Evolutionary conservation across 1,140 invertebrate genomes (phyloP).

Genomic region (Drosophila aff.): DNA sequence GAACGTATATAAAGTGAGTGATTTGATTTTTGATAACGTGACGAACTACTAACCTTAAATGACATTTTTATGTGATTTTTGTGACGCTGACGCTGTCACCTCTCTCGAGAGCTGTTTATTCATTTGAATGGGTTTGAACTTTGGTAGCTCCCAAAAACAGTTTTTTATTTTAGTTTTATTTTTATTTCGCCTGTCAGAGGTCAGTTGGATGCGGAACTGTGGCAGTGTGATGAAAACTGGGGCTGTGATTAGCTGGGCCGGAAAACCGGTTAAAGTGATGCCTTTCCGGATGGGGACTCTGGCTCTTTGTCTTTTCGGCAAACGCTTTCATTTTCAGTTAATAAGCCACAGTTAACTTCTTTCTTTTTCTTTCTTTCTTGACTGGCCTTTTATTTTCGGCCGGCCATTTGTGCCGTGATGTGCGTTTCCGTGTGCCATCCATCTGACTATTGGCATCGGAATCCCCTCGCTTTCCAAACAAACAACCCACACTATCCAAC

Average conservation of each 20-base stretch:
- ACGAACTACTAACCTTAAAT: conserved; percentile 19
- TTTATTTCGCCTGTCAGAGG: conserved; percentile 15
- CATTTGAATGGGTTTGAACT: neutral
- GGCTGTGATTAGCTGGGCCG: conserved; percentile 38
- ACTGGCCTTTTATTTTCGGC: conserved; percentile 35
- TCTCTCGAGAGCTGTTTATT: neutral
- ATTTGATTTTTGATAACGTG: conserved; percentile 16
- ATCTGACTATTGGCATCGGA: conserved; percentile 67
- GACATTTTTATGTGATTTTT: conserved; percentile 16
- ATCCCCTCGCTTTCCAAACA: conserved; percentile 68
- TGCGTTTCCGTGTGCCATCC: conserved; percentile 80
- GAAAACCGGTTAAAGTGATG: conserved; percentile 64
- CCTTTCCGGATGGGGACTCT: conserved; percentile 18
- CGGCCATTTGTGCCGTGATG: conserved; percentile 62
- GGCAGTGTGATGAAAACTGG: conserved; percentile 43
- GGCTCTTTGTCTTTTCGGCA: conserved; percentile 57
- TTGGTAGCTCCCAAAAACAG: neutral
- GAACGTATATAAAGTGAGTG: neutral
- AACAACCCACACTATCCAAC: conserved; percentile 63
- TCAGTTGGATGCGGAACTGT: conserved; percentile 42
- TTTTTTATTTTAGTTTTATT: neutral
- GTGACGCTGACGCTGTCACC: neutral
- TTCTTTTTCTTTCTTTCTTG: conserved; percentile 48
- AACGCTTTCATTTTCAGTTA: conserved; percentile 84
- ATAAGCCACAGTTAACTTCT: conserved; percentile 81